A percentile compares a stretch with the other conserved stretches of the same genome.
phyloP scores from a whole-genome alignment of 2,888 invertebrate species.

The Anthoptus insignis region DNA sequence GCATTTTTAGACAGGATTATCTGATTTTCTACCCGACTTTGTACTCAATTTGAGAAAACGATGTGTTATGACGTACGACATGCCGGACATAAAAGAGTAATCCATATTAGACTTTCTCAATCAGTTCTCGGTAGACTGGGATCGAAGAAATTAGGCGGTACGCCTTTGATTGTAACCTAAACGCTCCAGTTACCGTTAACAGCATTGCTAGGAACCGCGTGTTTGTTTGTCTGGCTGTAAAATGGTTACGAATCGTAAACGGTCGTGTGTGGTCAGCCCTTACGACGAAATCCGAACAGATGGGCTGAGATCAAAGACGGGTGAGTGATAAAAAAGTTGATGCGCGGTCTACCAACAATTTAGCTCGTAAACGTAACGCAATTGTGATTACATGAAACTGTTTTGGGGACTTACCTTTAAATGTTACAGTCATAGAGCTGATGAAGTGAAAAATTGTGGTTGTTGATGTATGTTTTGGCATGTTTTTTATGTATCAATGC shows the following conservation, averaged over 20 bases:
- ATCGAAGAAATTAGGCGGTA: conserved; percentile 60
- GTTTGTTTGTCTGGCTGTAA: conserved; percentile 84
- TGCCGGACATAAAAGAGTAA: conserved; percentile 44
- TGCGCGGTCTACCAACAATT: conserved; percentile 80
- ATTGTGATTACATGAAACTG: conserved; percentile 32
- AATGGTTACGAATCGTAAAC: conserved; percentile 84
- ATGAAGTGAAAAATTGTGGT: too few relatives aligned
- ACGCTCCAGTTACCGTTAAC: conserved; percentile 67
- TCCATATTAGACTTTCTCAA: conserved; percentile 19
- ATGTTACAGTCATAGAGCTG: too few relatives aligned
- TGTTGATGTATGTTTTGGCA: too few relatives aligned
- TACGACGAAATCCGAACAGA: conserved; percentile 85
- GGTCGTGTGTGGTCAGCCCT: conserved; percentile 86
- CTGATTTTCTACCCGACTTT: too few relatives aligned
- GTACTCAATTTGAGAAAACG: too few relatives aligned
- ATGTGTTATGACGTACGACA: conserved; percentile 46
- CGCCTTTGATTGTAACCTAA: conserved; percentile 70
- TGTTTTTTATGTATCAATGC: too few relatives aligned
- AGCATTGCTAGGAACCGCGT: conserved; percentile 79
- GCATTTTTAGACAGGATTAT: too few relatives aligned
- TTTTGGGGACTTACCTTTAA: conserved; percentile 14
- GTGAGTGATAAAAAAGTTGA: conserved; percentile 80
- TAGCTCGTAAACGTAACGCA: conserved; percentile 53
- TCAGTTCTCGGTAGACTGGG: conserved; percentile 73
- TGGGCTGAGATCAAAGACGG: conserved; percentile 82